A percentile compares a stretch with the other conserved stretches of the same genome.
Conservation (phyloP, 2,888 invertebrate genomes). For the Drosophila antonietae region DNA sequence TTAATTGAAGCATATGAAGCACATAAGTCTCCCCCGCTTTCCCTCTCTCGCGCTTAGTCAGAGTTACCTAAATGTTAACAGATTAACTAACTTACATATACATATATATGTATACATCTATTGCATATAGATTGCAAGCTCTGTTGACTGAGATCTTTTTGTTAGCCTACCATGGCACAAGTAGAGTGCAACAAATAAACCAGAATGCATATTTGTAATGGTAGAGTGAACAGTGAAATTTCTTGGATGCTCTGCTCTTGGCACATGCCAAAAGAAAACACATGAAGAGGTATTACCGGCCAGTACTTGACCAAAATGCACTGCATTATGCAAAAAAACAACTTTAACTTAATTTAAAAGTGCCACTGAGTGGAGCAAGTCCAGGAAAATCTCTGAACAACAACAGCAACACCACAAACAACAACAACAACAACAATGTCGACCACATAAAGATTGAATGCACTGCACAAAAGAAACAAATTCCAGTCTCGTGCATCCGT, state of each 20-base stretch:
- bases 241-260: conserved; percentile 48
- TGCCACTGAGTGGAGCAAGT: conserved; percentile 41
- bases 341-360: conserved; percentile 73
- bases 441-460: conserved; percentile 54
- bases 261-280: conserved; percentile 40
- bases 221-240: conserved; percentile 55
- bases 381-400: conserved; percentile 14
- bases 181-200: conserved; percentile 48
- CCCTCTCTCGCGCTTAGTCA: background rate
- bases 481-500: conserved; percentile 48
- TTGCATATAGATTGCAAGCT: background rate
- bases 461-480: conserved; percentile 64
- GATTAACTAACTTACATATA: conserved; percentile 40
- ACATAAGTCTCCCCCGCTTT: background rate
- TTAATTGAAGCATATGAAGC: too few species aligned
- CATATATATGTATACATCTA: background rate
- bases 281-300: conserved; percentile 38
- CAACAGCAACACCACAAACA: conserved; percentile 9
- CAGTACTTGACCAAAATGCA: conserved; percentile 63
- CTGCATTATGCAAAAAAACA: conserved; percentile 59
- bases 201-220: conserved; percentile 49
- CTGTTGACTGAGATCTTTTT: conserved; percentile 22
- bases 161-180: conserved; percentile 35
- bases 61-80: conserved; percentile 41
- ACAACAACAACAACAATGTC: conserved; percentile 15